Base-by-base conservation (phyloP, 92 coral and sea anemone genomes). In the Epizoanthus rinbou region DNA sequence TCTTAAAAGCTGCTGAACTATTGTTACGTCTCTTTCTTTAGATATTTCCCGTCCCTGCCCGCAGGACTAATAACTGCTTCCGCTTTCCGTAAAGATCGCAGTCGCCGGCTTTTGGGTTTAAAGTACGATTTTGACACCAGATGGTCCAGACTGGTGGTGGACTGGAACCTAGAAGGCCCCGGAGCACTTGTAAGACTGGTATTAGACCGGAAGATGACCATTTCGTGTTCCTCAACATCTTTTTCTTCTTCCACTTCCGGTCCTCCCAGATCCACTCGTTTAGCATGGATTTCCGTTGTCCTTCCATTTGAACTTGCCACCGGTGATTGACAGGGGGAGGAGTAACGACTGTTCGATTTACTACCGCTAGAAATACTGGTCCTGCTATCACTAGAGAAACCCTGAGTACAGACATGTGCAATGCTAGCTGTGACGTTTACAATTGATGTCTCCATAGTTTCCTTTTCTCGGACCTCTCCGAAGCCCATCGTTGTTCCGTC, bases 11-110 rank as follows among this genome's bases (percentile, higher is more conserved):
- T 37, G 43, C 5, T 37, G 5, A 3, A 37, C 43, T 37, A 6
- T 37, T 37, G 80, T 57, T 68, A 87, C 8, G 84, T 83, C 22
- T 81, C 83, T 23, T 78, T 78, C 58, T 79, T 87, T 37, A 76
- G 75, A 66, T 88, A 93, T 69, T 83, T 85, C 53, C 98, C 98
- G 50, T 82, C 87, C 8, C 62, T 76, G 19, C 98, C 98, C 1
- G 98, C 88, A 10, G 91, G 91, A 54, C 93, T 37, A 24, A 93
- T 88, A 11, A 90, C 94, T 17, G 95, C 93, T 13, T 93, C 98
- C n/a, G 92, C 80, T 41, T 89, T 93, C 31, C 76, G 76, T 41
- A 93, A 85, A 15, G 93, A 90, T 19, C 91, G 92, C 80, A 93
- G 59, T 11, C 86, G 82, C 41, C 98, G 87, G 25, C 88, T 79